A percentile compares a stretch with the other conserved stretches of the same genome.
Conservation (phyloP, 2,888 invertebrate genomes). For the Vesta saturnalis region DNA sequence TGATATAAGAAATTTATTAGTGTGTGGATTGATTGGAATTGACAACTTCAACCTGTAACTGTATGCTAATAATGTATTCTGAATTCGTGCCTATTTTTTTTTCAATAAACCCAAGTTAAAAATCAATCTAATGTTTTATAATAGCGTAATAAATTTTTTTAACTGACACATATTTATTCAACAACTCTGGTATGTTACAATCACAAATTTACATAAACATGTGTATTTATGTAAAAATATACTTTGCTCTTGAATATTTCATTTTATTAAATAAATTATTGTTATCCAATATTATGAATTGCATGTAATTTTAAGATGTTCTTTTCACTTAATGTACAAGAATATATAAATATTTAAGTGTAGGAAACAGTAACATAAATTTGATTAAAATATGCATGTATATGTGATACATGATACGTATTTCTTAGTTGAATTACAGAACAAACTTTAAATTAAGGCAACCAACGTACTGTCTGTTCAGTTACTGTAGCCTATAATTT, state of each 20-base stretch:
- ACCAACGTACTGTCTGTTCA: constrained; percentile 1
- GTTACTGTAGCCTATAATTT: background rate
- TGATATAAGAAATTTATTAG: constrained; percentile 1
- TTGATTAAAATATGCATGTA: background rate
- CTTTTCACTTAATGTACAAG: background rate
- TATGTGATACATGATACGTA: constrained; percentile 1
- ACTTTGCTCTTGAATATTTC: background rate
- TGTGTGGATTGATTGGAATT: background rate
- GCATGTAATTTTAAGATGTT: background rate
- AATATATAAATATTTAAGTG: background rate
- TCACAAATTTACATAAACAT: background rate
- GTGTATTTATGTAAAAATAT: constrained; percentile 1
- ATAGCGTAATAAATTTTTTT: background rate
- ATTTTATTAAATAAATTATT: constrained; percentile 1
- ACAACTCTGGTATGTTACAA: constrained; percentile 1
- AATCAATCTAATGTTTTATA: constrained; percentile 1
- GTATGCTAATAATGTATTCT: background rate
- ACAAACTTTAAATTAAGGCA: background rate
- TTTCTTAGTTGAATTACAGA: background rate
- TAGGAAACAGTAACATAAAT: background rate
- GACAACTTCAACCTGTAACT: background rate
- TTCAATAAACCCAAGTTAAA: background rate
- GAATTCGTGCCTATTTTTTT: background rate
- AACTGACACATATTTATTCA: constrained; percentile 1
- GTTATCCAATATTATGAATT: background rate